Evolutionary conservation across 2,888 invertebrate genomes (phyloP), one percentile per base, ranked within the genome.

Genomic region (Dioctria rufipes): DNA sequence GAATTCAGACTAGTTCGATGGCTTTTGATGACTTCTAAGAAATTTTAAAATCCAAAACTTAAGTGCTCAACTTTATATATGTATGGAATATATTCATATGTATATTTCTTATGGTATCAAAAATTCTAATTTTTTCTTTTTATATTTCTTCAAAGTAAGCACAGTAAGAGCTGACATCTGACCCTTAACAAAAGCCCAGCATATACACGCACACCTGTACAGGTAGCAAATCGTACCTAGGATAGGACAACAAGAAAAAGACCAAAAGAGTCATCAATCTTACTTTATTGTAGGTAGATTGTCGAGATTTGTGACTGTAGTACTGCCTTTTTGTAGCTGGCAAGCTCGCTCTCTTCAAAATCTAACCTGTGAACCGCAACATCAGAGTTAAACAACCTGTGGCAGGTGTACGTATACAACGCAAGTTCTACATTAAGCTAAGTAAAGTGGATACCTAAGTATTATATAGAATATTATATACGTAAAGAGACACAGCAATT

Each of bases 341-440:
- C 42, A 13, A 60, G n/a, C 60, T 75, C 63, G 37, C 42, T 49
- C 80, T 51, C 78, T 78, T 67, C 66, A 54, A 67, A 81, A 67
- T 81, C 78, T 71, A 81, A 81, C 78, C 81, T 81, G 81, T 81
- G 81, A 69, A 81, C 81, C 81, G 71, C 81, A 81, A 78, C 78
- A 67, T 58, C 77, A 77, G 77, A 77, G 77, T 77, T 77, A 77
- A 77, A 77, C 77, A 77, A 77, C 77, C 77, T 77, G 63, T 39
- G 63, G 63, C 77, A 77, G 77, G 77, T 77, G 77, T 77, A 77
- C 61, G 25, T 46, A 46, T 46, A 46, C 58, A 73, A 73, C 9
- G 25, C 25, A 11, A 54, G 9, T 11, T 54, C 39, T 43, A 58
- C 11, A 37, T 42, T 37, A 63, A 46, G 61, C 61, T 77, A 63